These are phyloP conservation scores for Momotus momota DNA, from an alignment of 2,797 vertebrate genomes.

Conservation along the genomic window DNA sequence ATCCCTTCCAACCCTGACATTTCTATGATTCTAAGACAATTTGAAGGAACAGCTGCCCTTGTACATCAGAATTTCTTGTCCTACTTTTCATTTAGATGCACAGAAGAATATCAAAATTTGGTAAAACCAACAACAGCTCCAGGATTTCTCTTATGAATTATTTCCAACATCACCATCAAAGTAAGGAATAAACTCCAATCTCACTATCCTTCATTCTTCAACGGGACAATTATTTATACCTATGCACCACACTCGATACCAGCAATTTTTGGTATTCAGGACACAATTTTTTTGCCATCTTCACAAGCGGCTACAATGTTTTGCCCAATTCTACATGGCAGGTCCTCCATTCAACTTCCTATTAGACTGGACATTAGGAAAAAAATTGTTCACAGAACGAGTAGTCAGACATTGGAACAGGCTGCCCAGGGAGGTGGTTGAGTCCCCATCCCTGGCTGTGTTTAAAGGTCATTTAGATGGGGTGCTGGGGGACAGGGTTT, in stretches of 20 bases:
- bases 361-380: no score
- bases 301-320: constrained; percentile 41
- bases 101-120: background rate
- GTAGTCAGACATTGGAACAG: no score
- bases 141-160: background rate
- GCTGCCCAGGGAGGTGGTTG: no score
- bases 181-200: background rate
- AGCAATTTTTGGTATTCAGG: constrained; percentile 42
- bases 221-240: background rate
- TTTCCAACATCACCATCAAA: background rate
- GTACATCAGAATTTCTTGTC: background rate
- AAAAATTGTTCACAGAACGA: no score
- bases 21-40: background rate
- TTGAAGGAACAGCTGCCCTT: background rate
- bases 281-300: constrained; percentile 59
- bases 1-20: no score
- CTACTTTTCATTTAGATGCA: background rate
- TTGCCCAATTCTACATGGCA: constrained; percentile 49
- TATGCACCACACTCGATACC: background rate
- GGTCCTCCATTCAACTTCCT: background rate
- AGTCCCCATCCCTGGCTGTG: no score
- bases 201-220: background rate
- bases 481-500: no score
- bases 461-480: no score
- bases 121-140: background rate